Percentiles rank a stretch among this genome's conserved stretches.
These are phyloP conservation scores for Linurgus olivaceus DNA, from an alignment of 2,797 vertebrate genomes.

Conservation along the genomic window DNA sequence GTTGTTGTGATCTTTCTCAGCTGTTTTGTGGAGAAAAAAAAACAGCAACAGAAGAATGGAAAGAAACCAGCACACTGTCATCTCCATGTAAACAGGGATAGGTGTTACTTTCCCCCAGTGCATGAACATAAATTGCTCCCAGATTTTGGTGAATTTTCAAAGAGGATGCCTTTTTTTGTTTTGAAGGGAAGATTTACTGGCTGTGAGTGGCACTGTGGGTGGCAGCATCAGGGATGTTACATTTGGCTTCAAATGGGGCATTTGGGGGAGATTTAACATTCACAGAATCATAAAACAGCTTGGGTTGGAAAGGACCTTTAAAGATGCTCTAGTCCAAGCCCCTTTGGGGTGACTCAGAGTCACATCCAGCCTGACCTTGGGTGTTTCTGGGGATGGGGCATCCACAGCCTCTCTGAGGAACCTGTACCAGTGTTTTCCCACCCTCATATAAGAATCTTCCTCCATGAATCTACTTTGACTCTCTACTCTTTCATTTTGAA, in stretches of 20 bases:
- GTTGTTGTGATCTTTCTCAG: background rate
- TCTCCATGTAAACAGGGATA: background rate
- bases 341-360: background rate
- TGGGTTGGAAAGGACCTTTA: background rate
- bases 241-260: background rate
- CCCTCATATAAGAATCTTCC: accelerated
- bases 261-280: background rate
- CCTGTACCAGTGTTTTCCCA: background rate
- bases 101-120: background rate
- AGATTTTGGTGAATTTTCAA: background rate
- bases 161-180: background rate
- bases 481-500: background rate
- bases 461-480: background rate
- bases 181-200: background rate
- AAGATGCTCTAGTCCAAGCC: background rate
- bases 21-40: background rate
- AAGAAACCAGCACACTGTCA: background rate
- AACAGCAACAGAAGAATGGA: background rate
- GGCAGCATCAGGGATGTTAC: background rate
- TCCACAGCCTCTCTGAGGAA: background rate
- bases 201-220: background rate
- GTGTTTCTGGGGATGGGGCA: background rate
- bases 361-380: background rate
- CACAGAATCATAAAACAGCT: background rate
- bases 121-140: background rate